These are phyloP conservation scores for Gavia stellata DNA, from an alignment of 2,113 vertebrate species.

Conservation along the genomic window DNA sequence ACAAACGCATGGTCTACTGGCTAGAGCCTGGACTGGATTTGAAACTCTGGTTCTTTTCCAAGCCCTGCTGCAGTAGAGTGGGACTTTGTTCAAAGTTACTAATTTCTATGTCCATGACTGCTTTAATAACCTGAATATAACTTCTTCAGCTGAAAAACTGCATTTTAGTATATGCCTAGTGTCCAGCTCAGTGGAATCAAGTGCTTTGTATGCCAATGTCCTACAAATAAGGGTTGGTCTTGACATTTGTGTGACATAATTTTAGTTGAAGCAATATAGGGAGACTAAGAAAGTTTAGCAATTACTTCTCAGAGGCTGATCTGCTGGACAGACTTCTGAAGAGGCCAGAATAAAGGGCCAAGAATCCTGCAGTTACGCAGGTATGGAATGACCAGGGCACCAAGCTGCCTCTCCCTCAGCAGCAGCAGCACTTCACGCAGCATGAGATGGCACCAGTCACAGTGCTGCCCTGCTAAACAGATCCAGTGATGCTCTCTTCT, in stretches of 20 bases:
- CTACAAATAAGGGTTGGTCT: not conserved
- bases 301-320: not conserved
- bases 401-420: not conserved
- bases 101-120: not conserved
- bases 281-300: not conserved
- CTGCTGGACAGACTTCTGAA: not conserved
- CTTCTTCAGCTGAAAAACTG: not conserved
- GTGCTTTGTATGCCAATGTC: not conserved
- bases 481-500: not conserved
- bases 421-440: not conserved
- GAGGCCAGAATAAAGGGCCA: not conserved
- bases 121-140: not conserved
- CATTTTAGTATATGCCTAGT: not conserved
- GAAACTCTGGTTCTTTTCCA: not conserved
- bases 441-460: not conserved
- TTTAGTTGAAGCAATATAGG: not conserved
- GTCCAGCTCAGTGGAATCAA: not conserved
- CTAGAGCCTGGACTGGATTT: not conserved
- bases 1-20: not conserved
- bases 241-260: not conserved
- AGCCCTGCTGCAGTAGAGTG: not conserved
- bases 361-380: not conserved
- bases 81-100: not conserved
- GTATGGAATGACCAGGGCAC: not conserved
- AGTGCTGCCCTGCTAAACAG: not conserved